phyloP scores from a whole-genome alignment of 2,888 invertebrate species.

The Oxycera nigricornis region DNA sequence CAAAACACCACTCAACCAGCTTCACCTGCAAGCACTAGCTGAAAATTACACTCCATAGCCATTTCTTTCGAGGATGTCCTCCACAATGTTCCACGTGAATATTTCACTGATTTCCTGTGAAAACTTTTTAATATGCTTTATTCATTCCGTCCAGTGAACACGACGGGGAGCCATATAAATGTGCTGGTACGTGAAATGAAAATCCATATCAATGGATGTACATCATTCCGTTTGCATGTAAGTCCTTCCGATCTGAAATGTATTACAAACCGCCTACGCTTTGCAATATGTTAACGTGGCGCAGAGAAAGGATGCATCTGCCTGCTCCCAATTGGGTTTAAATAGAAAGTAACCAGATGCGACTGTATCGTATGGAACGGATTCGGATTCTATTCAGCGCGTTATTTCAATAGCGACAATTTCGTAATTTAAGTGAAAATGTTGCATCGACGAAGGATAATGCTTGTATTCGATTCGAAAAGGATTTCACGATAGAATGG shows the following conservation, averaged over 20 bases:
- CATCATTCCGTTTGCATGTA: not conserved
- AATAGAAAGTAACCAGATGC: not conserved
- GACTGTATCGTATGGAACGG: not conserved
- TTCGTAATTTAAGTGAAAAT: constrained; percentile 5
- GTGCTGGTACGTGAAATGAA: not conserved
- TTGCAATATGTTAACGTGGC: not conserved
- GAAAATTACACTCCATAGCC: too few relatives aligned
- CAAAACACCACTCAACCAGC: too few relatives aligned
- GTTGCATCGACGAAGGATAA: not conserved
- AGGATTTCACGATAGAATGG: not conserved
- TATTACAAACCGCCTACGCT: not conserved
- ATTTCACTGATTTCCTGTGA: not conserved
- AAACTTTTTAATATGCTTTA: not conserved
- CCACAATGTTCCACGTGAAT: too few relatives aligned
- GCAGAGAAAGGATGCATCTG: not conserved
- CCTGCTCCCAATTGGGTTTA: not conserved
- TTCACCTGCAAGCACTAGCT: too few relatives aligned
- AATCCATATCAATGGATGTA: not conserved
- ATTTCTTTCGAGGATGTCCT: too few relatives aligned
- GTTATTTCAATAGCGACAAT: not conserved
- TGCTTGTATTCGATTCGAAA: not conserved
- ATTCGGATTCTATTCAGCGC: not conserved
- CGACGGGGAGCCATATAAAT: not conserved
- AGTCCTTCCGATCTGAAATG: not conserved
- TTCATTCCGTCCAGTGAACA: not conserved